Evolutionary conservation across 2,888 invertebrate genomes (phyloP).

Genomic region (Parnassius apollo): DNA sequence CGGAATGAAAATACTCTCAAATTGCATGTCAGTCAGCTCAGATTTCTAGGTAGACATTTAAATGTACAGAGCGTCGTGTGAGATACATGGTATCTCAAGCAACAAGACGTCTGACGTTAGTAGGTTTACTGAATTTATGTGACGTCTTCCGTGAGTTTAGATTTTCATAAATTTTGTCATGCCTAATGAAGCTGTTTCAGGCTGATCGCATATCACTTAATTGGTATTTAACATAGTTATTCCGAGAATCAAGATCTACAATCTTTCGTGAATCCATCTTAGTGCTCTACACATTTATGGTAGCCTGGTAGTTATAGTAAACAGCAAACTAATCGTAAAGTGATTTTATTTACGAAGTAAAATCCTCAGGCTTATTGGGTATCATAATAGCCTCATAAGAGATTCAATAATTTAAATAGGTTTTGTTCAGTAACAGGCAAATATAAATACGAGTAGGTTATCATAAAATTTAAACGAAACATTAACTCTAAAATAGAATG

Average conservation of each 20-base stretch:
- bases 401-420: too few relatives aligned
- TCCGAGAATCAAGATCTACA: not conserved
- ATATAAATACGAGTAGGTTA: too few relatives aligned
- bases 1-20: too few relatives aligned
- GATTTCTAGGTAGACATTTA: constrained; percentile 13
- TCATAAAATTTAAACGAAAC: too few relatives aligned
- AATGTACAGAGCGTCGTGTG: constrained; percentile 10
- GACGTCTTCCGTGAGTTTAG: constrained; percentile 11
- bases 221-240: constrained; percentile 8
- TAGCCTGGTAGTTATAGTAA: not conserved
- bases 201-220: constrained; percentile 7
- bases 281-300: not conserved
- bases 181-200: constrained; percentile 20
- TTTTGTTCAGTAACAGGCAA: too few relatives aligned
- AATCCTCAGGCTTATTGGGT: too few relatives aligned
- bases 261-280: not conserved
- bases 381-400: too few relatives aligned
- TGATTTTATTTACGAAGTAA: too few relatives aligned
- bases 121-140: constrained; percentile 21
- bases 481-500: too few relatives aligned
- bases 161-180: constrained; percentile 19
- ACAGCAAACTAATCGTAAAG: too few relatives aligned
- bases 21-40: not conserved
- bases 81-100: constrained; percentile 1
- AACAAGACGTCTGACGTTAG: constrained; percentile 16